These are phyloP conservation scores for Geodia barretti DNA, from an alignment of 37 sponge, comb jelly and placozoan species.

Conservation along the genomic window DNA sequence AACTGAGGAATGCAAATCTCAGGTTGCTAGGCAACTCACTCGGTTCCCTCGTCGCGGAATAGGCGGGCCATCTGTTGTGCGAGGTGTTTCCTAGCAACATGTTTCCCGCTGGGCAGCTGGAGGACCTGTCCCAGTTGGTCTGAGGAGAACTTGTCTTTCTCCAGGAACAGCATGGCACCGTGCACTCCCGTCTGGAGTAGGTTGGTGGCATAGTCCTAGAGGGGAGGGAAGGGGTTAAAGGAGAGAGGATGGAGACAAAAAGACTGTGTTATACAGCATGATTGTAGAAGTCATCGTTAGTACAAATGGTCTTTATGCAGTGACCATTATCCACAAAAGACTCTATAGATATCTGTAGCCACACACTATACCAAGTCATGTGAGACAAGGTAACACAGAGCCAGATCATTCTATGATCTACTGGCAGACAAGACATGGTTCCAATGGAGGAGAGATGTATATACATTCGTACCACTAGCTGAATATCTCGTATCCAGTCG, in stretches of 20 bases:
- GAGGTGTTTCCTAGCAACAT: conserved; percentile 55
- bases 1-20: neutral
- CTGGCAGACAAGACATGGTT: neutral
- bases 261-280: too few relatives aligned
- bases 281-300: too few relatives aligned
- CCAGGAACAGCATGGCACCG: conserved; percentile 81
- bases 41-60: conserved; percentile 19
- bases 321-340: too few relatives aligned
- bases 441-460: neutral
- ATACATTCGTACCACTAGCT: conserved; percentile 76
- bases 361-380: too few relatives aligned
- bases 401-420: neutral
- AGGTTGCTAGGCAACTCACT: conserved; percentile 11
- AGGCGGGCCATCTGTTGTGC: conserved; percentile 63
- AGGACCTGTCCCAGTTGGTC: conserved; percentile 70
- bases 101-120: conserved; percentile 58
- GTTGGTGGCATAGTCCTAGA: conserved; percentile 83
- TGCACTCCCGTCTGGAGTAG: conserved; percentile 70
- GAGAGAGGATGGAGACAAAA: too few relatives aligned
- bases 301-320: too few relatives aligned
- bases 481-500: conserved; percentile 71
- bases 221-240: neutral
- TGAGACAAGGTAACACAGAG: too few relatives aligned
- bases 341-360: too few relatives aligned
- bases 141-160: conserved; percentile 51